Evolutionary conservation across 2,888 invertebrate species (phyloP).

Genomic region (Drosophila subquinaria): DNA sequence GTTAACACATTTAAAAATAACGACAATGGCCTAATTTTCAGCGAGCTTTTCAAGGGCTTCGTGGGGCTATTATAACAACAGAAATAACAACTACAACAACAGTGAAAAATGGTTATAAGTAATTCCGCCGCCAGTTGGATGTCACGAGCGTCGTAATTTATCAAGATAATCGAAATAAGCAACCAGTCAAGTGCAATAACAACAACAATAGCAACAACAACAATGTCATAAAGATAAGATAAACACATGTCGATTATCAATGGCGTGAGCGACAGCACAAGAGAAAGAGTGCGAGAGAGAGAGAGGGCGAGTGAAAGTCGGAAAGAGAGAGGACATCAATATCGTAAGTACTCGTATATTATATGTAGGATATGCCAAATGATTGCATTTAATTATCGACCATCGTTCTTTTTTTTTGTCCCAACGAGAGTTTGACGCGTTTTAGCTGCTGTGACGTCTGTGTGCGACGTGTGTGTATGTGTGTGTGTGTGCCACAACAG

Average conservation of each 20-base stretch:
- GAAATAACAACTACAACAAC: conserved; percentile 9
- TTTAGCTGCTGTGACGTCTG: conserved; percentile 7
- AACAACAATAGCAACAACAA: conserved; percentile 40
- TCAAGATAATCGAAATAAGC: conserved; percentile 76
- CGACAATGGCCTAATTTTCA: conserved; percentile 60
- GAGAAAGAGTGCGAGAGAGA: neutral
- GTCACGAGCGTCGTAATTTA: conserved; percentile 76
- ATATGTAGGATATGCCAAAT: conserved; percentile 37
- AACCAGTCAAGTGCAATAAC: conserved; percentile 55
- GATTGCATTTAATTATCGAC: conserved; percentile 70
- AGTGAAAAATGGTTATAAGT: conserved; percentile 37
- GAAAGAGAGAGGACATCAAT: conserved; percentile 12
- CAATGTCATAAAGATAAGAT: conserved; percentile 75
- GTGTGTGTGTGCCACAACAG: conserved; percentile 1
- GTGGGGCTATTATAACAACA: conserved; percentile 20
- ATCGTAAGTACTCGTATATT: conserved; percentile 18
- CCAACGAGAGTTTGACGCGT: conserved; percentile 9
- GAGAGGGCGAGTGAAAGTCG: neutral
- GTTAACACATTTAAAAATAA: conserved; percentile 63
- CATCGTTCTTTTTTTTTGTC: conserved; percentile 4
- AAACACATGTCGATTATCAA: conserved; percentile 70
- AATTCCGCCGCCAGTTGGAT: conserved; percentile 36
- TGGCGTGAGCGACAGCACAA: conserved; percentile 25
- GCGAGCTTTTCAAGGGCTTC: conserved; percentile 54
- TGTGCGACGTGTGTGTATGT: conserved; percentile 2